Base-by-base conservation (phyloP, 2,888 invertebrate species). In the Uropetala carovei region DNA sequence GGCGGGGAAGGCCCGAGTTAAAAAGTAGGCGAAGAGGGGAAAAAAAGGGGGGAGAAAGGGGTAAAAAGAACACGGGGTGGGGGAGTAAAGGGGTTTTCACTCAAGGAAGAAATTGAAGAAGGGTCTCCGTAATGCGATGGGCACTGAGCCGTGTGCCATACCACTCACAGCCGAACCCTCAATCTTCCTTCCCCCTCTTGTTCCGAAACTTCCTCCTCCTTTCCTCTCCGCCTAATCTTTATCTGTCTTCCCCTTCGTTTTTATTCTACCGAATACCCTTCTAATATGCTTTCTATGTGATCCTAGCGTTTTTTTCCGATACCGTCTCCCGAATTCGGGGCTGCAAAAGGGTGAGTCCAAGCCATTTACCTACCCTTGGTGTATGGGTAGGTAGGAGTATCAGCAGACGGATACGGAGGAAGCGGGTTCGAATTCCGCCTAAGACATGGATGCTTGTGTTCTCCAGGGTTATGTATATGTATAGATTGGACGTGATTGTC, bases 81-180 rank as follows among this genome's bases (percentile, higher is more conserved):
- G 14, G 82, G 30, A 30, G 13, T n/a, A 43, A 43, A 82, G n/a
- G 30, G 82, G 82, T 43, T 43, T 43, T 43, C 43, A 43, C n/a
- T 27, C 75, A 0, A 3, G 16, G n/a, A 30, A 56, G 18, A 57
- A 83, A 83, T 83, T 83, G 83, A 57, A 18, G 83, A n/a, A 83
- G 56, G 56, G 18, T 11, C 9, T 5, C 10, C 57, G 83, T 83
- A 83, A 83, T 83, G 83, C n/a, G 56, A 56, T 43, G 83, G 83
- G 83, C 83, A 83, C 56, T 18, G 83, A 83, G 18, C 56, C 57
- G 83, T 83, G 56, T 16, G 83, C 14, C 57, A 56, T 83, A n/a
- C 57, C 18, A 56, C 57, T 83, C 18, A n/a, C 83, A 83, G 16
- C 83, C 27, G n/a, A 56, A 83, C 57, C 83, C 43, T 13, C 83